phyloP scores from a whole-genome alignment of 2,797 vertebrate genomes.

The Poeciliopsis infans region DNA sequence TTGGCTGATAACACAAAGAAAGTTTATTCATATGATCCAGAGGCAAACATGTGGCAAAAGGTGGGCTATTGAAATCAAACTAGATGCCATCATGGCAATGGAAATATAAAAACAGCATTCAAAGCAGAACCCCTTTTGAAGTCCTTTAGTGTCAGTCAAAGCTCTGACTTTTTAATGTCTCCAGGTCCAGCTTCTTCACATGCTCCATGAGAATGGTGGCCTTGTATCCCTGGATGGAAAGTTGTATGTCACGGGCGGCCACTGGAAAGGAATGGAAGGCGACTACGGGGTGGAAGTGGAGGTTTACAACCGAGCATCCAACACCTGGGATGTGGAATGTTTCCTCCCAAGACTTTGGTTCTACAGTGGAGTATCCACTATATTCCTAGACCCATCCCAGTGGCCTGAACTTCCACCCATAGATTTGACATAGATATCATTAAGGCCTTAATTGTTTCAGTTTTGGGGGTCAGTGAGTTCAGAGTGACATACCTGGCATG shows the following conservation, averaged over 20 bases:
- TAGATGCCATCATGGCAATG: neutral
- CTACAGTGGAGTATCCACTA: conserved; percentile 88
- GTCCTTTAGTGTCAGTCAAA: neutral
- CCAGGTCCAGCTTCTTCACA: conserved; percentile 94
- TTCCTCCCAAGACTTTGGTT: conserved; percentile 92
- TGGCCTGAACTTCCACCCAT: conserved; percentile 85
- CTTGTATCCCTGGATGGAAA: conserved; percentile 85
- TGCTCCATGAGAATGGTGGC: conserved; percentile 93
- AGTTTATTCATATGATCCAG: conserved; percentile 88
- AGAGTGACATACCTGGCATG: conserved; percentile 19
- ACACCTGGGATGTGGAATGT: conserved; percentile 87
- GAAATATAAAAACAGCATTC: neutral
- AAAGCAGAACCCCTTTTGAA: neutral
- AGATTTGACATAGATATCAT: conserved; percentile 59
- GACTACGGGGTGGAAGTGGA: conserved; percentile 96
- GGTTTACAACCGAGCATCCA: conserved; percentile 83
- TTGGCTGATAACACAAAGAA: conserved; percentile 98
- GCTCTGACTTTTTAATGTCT: conserved; percentile 2
- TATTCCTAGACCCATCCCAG: conserved; percentile 89
- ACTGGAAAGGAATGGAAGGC: conserved; percentile 97
- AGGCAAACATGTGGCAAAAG: conserved; percentile 97
- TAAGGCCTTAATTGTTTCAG: neutral
- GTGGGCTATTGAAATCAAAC: conserved; percentile 65
- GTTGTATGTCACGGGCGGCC: conserved; percentile 90
- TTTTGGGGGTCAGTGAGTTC: conserved; percentile 17